Conservation (phyloP, 1,140 invertebrate species). For the Vollenhovia emeryi region DNA sequence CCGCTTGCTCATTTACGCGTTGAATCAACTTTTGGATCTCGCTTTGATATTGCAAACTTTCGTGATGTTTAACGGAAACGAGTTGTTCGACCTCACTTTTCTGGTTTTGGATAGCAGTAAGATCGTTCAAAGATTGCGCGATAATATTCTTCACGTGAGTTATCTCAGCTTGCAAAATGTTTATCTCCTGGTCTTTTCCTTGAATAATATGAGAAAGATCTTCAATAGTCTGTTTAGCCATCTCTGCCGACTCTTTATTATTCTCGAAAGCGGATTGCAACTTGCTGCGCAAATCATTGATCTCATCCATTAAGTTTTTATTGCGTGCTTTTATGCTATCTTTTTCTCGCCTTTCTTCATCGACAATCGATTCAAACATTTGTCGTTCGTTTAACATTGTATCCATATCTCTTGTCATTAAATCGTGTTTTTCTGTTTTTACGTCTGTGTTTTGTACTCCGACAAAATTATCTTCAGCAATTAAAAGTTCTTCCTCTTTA, state of each 20-base stretch:
- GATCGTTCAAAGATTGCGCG: constrained; percentile 77
- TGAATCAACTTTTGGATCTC: constrained; percentile 93
- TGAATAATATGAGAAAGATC: constrained; percentile 78
- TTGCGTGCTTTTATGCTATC: constrained; percentile 60
- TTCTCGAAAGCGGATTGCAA: constrained; percentile 69
- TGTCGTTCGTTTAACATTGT: constrained; percentile 1
- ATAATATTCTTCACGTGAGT: constrained; percentile 8
- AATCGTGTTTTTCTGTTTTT: constrained; percentile 33
- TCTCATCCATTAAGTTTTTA: constrained; percentile 63
- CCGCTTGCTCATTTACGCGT: constrained; percentile 83
- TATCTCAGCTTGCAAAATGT: constrained; percentile 65
- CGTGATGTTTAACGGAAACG: constrained; percentile 92
- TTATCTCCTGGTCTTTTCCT: constrained; percentile 79
- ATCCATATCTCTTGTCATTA: background rate
- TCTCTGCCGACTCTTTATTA: constrained; percentile 74
- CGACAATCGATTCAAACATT: background rate
- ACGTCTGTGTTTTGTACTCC: background rate
- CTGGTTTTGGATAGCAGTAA: constrained; percentile 84
- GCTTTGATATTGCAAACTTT: constrained; percentile 92
- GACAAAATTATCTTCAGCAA: background rate
- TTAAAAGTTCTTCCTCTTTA: constrained; percentile 1
- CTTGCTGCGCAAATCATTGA: constrained; percentile 54
- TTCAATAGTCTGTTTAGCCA: constrained; percentile 82
- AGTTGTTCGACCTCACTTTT: constrained; percentile 91
- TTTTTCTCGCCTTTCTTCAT: constrained; percentile 44